A percentile compares a stretch with the other conserved stretches of the same genome.
These are phyloP conservation scores for Acanthosepion pharaonis DNA, from an alignment of 2,888 invertebrate species.

Conservation along the genomic window DNA sequence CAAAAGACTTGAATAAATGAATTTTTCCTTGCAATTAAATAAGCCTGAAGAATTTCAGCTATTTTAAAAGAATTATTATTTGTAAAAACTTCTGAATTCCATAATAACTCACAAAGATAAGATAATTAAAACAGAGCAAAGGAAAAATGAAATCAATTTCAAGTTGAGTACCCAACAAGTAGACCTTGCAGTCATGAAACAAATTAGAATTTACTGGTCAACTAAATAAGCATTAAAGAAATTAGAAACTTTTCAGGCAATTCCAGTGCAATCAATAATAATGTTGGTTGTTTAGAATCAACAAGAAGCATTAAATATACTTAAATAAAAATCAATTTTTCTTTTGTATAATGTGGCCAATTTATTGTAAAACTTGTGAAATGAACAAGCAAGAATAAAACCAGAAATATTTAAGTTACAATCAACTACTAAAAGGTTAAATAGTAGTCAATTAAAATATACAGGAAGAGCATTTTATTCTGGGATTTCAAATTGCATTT, in stretches of 20 bases:
- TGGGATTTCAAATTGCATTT: background rate
- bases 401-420: background rate
- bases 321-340: background rate
- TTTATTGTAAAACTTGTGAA: background rate
- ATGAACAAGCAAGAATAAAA: background rate
- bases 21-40: background rate
- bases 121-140: background rate
- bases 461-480: background rate
- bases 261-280: slow-evolving; percentile 5
- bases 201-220: background rate
- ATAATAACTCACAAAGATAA: background rate
- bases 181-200: background rate
- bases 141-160: background rate
- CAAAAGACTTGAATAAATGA: background rate
- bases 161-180: background rate
- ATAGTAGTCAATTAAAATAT: background rate
- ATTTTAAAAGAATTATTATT: background rate
- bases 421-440: background rate
- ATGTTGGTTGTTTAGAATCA: background rate
- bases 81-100: background rate
- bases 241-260: background rate
- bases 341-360: background rate
- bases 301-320: background rate
- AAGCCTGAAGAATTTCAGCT: background rate
- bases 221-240: background rate